Evolutionary conservation across 2,113 vertebrate genomes (phyloP).

Genomic region (Panthera uncia): DNA sequence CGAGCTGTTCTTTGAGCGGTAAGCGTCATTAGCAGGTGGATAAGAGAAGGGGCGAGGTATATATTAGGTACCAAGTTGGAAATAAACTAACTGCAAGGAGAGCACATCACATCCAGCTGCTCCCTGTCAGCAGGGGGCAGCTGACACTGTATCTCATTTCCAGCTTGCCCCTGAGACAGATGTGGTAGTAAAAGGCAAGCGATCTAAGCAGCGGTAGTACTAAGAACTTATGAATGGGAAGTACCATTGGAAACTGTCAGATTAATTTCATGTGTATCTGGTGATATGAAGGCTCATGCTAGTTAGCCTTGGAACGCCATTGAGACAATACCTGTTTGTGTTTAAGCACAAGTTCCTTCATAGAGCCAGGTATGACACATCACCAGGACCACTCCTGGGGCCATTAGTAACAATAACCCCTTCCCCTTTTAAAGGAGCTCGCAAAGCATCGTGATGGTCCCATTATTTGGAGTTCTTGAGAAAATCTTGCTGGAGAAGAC

Average conservation of each 20-base stretch:
- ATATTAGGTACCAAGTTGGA: background rate
- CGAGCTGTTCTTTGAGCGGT: background rate
- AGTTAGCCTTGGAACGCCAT: background rate
- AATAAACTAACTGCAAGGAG: background rate
- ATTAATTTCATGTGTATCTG: background rate
- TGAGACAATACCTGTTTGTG: background rate
- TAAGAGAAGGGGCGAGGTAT: background rate
- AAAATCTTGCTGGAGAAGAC: background rate
- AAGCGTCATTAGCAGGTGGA: background rate
- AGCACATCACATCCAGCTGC: too few species aligned
- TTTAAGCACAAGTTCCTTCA: background rate
- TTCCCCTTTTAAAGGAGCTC: background rate
- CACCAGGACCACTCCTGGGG: background rate
- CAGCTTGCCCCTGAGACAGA: background rate
- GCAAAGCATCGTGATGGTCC: background rate
- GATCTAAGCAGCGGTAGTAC: fast-evolving
- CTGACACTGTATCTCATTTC: background rate
- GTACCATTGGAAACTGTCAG: background rate
- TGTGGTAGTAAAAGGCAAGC: too few species aligned
- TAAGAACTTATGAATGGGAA: background rate
- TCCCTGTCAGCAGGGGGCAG: background rate
- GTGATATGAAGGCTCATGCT: background rate
- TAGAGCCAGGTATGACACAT: background rate
- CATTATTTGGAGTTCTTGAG: background rate
- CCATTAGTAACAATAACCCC: background rate